Base-by-base conservation (phyloP, 2,888 invertebrate species). In the Chrysopilus asiliformis region DNA sequence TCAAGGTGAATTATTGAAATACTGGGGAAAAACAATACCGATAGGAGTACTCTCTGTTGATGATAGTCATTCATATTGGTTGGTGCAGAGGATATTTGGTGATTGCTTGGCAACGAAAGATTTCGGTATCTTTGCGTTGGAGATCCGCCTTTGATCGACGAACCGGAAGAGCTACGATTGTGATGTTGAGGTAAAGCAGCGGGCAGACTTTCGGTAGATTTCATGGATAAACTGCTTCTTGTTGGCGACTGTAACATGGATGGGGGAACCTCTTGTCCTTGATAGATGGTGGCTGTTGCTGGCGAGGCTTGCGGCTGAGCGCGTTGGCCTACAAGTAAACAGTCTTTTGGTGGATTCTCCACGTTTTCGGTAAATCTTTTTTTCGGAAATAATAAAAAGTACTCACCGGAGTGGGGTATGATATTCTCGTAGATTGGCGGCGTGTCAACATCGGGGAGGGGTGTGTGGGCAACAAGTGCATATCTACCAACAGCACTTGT, bases 341-440 rank as follows among this genome's bases (percentile, higher is more conserved):
- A n/a, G n/a, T n/a, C n/a, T n/a, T n/a, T n/a, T n/a, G n/a, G n/a
- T n/a, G n/a, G n/a, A n/a, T n/a, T n/a, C n/a, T n/a, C n/a, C n/a
- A n/a, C n/a, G n/a, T n/a, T n/a, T n/a, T n/a, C n/a, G n/a, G n/a
- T n/a, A n/a, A n/a, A n/a, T n/a, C n/a, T n/a, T n/a, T n/a, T n/a
- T n/a, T n/a, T n/a, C n/a, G n/a, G n/a, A n/a, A n/a, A n/a, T n/a
- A n/a, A n/a, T n/a, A n/a, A n/a, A n/a, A n/a, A n/a, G 8, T 13
- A 26, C 37, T 22, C 41, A 52, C 56, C 64, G 36, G 62, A 54
- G 46, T 70, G 68, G 52, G 70, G 74, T 64, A 65, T 73, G 51
- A 72, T 71, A 47, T 74, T 75, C 53, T 74, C 74, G 49, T 74
- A 74, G n/a, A 78, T 74, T 18, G 74, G 71, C 15, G 64, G 65